Evolutionary conservation across 2,113 vertebrate genomes (phyloP).

Genomic region (Seriola dumerili): DNA sequence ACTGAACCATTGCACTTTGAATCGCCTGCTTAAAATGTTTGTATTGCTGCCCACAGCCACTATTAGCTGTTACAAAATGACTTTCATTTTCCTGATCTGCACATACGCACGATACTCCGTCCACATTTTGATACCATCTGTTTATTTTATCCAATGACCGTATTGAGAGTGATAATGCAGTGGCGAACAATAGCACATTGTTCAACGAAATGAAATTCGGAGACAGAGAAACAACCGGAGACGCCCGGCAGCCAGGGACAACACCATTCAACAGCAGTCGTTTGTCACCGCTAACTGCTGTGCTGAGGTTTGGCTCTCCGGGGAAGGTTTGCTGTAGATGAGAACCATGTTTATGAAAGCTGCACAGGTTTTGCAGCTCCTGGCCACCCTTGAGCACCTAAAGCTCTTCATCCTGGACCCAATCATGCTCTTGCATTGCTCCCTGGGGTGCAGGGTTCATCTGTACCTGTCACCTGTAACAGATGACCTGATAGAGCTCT

Average conservation of each 20-base stretch:
- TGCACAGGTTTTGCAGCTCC: constrained; percentile 48
- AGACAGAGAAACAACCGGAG: constrained; percentile 55
- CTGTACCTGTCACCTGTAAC: constrained; percentile 48
- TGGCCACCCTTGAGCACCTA: constrained; percentile 40
- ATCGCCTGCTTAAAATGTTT: constrained; percentile 70
- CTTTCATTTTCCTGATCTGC: constrained; percentile 47
- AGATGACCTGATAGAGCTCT: constrained; percentile 59
- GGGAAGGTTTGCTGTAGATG: constrained; percentile 58
- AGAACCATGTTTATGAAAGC: constrained; percentile 71
- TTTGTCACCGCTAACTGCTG: constrained; percentile 76
- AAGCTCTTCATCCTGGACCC: constrained; percentile 54
- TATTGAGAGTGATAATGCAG: constrained; percentile 59
- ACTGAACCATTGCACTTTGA: constrained; percentile 63
- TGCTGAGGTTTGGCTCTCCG: constrained; percentile 54
- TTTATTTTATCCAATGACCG: constrained; percentile 62
- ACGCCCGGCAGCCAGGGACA: constrained; percentile 50
- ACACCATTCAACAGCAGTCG: constrained; percentile 64
- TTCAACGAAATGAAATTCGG: constrained; percentile 73
- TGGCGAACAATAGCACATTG: constrained; percentile 70
- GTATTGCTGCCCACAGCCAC: constrained; percentile 57
- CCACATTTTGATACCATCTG: constrained; percentile 60
- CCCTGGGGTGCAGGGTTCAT: constrained; percentile 40
- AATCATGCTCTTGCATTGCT: constrained; percentile 40
- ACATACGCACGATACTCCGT: neutral
- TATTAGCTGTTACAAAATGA: constrained; percentile 61